Percentiles rank a stretch among this genome's conserved stretches.
phyloP scores from a whole-genome alignment of 2,113 vertebrate species.

The Cyanoderma ruficeps region DNA sequence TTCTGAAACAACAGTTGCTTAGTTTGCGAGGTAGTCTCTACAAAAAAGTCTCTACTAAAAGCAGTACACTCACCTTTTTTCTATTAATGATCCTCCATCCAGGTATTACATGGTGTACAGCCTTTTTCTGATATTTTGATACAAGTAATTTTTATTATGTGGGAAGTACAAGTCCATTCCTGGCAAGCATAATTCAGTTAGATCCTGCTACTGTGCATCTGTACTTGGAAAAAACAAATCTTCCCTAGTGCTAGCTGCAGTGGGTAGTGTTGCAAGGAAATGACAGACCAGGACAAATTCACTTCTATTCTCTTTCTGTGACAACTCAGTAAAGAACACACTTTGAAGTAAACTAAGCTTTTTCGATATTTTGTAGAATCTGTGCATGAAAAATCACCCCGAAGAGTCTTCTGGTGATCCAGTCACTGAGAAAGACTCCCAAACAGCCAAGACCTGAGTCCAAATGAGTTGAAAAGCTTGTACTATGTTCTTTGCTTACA shows the following conservation, averaged over 20 bases:
- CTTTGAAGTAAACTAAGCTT: not conserved
- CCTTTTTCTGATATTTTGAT: not conserved
- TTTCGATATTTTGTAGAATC: not conserved
- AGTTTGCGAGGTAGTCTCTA: not conserved
- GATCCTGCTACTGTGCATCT: not conserved
- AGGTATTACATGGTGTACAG: not conserved
- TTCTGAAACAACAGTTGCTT: conserved; percentile 5
- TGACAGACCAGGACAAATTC: not conserved
- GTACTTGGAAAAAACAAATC: not conserved
- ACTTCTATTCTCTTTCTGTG: not conserved
- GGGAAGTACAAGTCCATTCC: not conserved
- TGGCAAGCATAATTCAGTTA: not conserved
- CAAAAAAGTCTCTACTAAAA: not conserved
- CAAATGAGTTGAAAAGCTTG: not conserved
- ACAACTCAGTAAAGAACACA: not conserved
- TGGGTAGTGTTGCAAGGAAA: not conserved
- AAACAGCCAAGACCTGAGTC: not conserved
- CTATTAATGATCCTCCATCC: not conserved
- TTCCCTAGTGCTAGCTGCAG: not conserved
- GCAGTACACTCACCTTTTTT: not conserved
- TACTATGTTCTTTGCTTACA: not conserved
- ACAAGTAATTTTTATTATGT: not conserved
- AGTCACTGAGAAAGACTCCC: not conserved
- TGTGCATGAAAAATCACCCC: not conserved
- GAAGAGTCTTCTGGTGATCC: not conserved